Percentiles rank a stretch among this genome's conserved stretches.
phyloP scores from a whole-genome alignment of 2,113 vertebrate genomes.

The Andinoacara biseriatus region DNA sequence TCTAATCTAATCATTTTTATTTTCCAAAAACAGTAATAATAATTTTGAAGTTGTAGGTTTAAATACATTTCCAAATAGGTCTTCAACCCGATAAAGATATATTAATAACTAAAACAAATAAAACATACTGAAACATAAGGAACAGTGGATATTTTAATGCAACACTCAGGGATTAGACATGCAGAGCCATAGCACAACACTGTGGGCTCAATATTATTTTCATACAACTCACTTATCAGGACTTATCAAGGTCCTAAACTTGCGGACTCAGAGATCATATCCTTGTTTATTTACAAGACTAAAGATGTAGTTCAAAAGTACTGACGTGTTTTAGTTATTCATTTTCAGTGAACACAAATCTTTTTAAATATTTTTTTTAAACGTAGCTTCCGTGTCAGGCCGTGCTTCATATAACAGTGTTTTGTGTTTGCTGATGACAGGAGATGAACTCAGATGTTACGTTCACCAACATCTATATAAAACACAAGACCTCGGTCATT shows the following conservation, averaged over 20 bases:
- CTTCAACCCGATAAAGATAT: not conserved
- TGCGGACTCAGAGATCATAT: not conserved
- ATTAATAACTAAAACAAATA: not conserved
- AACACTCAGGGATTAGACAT: not conserved
- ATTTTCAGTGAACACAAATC: not conserved
- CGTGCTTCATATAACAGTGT: not conserved
- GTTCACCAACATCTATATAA: not conserved
- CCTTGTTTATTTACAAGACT: not conserved
- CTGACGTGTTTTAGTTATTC: too few species aligned
- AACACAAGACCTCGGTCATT: not conserved
- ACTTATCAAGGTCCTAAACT: not conserved
- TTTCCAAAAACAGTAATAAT: too few species aligned
- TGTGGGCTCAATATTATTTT: not conserved
- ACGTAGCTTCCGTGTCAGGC: not conserved
- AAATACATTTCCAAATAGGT: not conserved
- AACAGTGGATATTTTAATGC: not conserved
- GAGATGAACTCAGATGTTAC: not conserved
- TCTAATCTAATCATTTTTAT: not conserved
- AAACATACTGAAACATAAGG: not conserved
- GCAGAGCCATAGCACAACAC: not conserved
- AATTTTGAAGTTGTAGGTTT: not conserved
- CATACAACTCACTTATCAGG: not conserved
- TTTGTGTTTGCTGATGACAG: not conserved
- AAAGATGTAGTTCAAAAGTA: not conserved
- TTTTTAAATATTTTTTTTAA: too few species aligned